These are phyloP conservation scores for Palythoa heliodiscus DNA, from an alignment of 92 coral and sea anemone genomes.

Conservation along the genomic window DNA sequence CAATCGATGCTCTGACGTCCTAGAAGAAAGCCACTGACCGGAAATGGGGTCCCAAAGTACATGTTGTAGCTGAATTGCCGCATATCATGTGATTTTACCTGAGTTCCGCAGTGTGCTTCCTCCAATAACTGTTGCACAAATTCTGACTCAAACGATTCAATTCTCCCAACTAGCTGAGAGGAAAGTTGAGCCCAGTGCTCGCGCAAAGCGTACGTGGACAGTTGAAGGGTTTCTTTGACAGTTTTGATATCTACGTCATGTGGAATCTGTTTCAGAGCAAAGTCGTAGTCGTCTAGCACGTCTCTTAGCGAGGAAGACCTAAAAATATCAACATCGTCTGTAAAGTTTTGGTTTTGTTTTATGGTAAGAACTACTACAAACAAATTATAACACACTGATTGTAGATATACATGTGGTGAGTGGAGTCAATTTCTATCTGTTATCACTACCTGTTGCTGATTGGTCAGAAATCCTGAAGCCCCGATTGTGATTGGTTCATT, in stretches of 20 bases:
- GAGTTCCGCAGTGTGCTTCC: conserved; percentile 12
- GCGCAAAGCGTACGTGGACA: conserved; percentile 68
- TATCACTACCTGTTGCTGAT: no score
- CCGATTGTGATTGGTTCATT: no score
- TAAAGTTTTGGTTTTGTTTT: not conserved
- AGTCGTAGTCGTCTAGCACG: conserved; percentile 74
- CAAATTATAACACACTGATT: no score
- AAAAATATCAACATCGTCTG: not conserved
- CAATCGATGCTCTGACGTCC: no score
- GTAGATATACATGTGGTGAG: no score
- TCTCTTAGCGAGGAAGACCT: conserved; percentile 67
- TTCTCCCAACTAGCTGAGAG: conserved; percentile 62
- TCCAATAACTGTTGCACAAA: conserved; percentile 19
- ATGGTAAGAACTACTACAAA: not conserved
- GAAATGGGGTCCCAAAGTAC: no score
- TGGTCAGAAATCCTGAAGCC: no score
- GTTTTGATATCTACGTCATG: conserved; percentile 66
- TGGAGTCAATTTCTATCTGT: no score
- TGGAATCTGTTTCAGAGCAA: conserved; percentile 57
- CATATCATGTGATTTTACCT: not conserved
- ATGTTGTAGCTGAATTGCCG: no score
- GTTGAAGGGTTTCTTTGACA: conserved; percentile 78
- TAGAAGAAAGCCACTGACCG: no score
- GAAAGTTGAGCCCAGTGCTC: conserved; percentile 71
- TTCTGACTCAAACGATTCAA: not conserved